Evolutionary conservation across 2,113 vertebrate genomes (phyloP).

Genomic region (Coreoperca whiteheadi): DNA sequence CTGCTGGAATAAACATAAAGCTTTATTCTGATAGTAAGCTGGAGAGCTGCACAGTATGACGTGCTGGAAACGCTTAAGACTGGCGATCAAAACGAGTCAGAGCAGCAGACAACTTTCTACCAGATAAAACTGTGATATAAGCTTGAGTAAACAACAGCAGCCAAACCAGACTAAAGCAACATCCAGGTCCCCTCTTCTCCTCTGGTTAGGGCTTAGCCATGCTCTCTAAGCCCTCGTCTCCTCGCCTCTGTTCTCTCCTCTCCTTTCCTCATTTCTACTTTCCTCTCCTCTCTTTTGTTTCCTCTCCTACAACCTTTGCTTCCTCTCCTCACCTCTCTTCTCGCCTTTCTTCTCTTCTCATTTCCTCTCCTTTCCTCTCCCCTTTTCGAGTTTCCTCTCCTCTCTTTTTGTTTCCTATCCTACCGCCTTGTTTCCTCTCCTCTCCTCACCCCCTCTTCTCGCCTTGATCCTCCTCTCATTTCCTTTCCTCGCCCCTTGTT

Average conservation of each 20-base stretch:
- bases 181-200: conserved; percentile 51
- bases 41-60: neutral
- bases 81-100: neutral
- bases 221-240: conserved; percentile 3
- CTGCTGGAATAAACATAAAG: conserved; percentile 28
- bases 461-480: too few species aligned
- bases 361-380: neutral
- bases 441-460: neutral
- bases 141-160: conserved; percentile 60
- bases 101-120: conserved; percentile 19
- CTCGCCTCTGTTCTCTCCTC: neutral
- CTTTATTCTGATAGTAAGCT: neutral
- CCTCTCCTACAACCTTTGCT: neutral
- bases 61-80: conserved; percentile 8
- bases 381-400: neutral
- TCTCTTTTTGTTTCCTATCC: neutral
- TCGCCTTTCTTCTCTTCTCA: neutral
- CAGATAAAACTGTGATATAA: conserved; percentile 40
- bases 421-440: neutral
- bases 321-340: neutral
- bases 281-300: neutral
- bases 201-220: conserved; percentile 46
- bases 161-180: conserved; percentile 66
- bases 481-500: neutral
- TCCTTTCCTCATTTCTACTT: neutral